Base-by-base conservation (phyloP, 2,888 invertebrate genomes). In the Cyclophora punctaria region DNA sequence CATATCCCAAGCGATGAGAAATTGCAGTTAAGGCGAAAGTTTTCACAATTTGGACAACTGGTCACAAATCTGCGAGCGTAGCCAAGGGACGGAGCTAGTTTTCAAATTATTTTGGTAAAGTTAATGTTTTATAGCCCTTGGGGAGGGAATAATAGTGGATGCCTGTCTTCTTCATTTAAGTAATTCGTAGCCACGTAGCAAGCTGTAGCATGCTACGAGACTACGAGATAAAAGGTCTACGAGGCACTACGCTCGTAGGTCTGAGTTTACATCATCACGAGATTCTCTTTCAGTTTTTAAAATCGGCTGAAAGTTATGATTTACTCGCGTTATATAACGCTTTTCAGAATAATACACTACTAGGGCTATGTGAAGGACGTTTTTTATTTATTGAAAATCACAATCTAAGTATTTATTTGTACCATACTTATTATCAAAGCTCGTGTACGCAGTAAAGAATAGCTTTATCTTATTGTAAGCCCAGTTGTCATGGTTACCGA, bases 1-100 rank as follows among this genome's bases (percentile, higher is more conserved):
- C 64, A 69, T 65, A 62, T 66, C 62, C 57, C 59, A 55, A 57
- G 62, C 61, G 51, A 68, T 68, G 69, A 68, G 62, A 57, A 66
- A 69, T 66, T 62, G 60, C 60, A 59, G 60, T 66, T 66, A 57
- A 56, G 55, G 54, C 48, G 50, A 58, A 67, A 71, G 59, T 70
- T 70, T 70, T 61, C 60, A 63, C 63, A 62, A 68, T 66, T 65
- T 59, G 60, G 59, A 49, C 62, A 62, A 61, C 62, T 67, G 65
- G 62, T 63, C 54, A 58, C 60, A 58, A 60, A 62, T 55, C 60
- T 58, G 56, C 41, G 53, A 56, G 51, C 56, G 52, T 44, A 50
- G 52, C 56, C 52, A 53, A 48, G 51, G 48, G 49, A 50, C 44
- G 45, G 51, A 46, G 50, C 54, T 60, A 62, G 57, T 61, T 65